Evolutionary conservation across 2,113 vertebrate genomes (phyloP).

Genomic region (Halcyon malimbica): DNA sequence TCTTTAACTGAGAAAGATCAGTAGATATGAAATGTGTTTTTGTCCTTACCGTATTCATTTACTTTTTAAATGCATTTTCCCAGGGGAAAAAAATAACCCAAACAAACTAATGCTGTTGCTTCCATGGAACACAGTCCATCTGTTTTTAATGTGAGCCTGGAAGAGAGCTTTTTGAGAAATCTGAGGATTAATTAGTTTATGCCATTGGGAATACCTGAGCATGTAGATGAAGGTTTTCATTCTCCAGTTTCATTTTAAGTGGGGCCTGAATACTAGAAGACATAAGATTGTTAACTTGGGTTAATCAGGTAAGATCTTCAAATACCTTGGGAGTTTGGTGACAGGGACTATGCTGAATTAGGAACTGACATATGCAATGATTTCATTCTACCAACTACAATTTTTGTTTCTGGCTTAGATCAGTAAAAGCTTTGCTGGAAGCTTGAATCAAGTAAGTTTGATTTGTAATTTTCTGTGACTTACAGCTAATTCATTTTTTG

Average conservation of each 20-base stretch:
- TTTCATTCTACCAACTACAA: neutral
- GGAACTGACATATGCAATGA: neutral
- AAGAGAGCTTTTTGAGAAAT: neutral
- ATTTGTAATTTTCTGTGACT: neutral
- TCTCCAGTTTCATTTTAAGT: neutral
- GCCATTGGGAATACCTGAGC: neutral
- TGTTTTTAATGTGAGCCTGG: neutral
- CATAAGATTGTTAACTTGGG: neutral
- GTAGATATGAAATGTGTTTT: neutral
- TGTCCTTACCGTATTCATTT: neutral
- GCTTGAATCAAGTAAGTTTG: neutral
- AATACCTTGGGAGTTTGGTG: neutral
- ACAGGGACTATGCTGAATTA: neutral
- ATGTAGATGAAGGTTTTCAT: neutral
- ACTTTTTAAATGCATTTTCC: neutral
- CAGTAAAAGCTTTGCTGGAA: neutral
- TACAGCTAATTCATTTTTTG: neutral
- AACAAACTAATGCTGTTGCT: neutral
- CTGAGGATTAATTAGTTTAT: neutral
- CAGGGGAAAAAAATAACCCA: neutral
- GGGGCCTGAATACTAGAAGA: neutral
- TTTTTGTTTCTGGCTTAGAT: neutral
- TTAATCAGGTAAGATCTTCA: neutral
- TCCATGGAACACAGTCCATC: neutral
- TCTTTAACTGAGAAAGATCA: neutral